These are phyloP conservation scores for Microplitis mediator DNA, from an alignment of 1,140 invertebrate genomes.

Conservation along the genomic window DNA sequence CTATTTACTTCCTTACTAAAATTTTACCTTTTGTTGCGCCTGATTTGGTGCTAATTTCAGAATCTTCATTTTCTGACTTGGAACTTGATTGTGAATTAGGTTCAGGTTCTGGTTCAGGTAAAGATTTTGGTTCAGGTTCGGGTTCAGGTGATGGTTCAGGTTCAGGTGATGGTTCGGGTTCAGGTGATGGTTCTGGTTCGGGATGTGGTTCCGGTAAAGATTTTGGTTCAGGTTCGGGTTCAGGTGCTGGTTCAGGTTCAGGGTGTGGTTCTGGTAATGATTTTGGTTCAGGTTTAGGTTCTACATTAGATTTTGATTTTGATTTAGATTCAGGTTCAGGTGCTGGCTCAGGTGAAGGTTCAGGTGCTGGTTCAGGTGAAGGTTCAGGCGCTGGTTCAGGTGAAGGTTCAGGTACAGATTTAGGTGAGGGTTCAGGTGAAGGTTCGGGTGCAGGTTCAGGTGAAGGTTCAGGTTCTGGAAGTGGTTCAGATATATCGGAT, in stretches of 20 bases:
- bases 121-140: constrained; percentile 52
- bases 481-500: constrained; percentile 45
- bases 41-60: constrained; percentile 34
- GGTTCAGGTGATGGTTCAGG: constrained; percentile 52
- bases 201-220: constrained; percentile 46
- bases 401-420: constrained; percentile 54
- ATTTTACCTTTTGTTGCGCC: constrained; percentile 49
- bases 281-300: constrained; percentile 59
- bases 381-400: constrained; percentile 44
- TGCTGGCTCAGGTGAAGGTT: constrained; percentile 54
- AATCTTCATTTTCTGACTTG: constrained; percentile 44
- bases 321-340: constrained; percentile 48
- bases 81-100: constrained; percentile 55
- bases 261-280: constrained; percentile 50
- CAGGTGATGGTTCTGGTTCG: constrained; percentile 50
- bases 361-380: constrained; percentile 47
- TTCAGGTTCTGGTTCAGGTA: constrained; percentile 58
- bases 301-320: constrained; percentile 53
- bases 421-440: constrained; percentile 47
- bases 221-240: constrained; percentile 53
- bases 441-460: constrained; percentile 45
- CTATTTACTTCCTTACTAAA: constrained; percentile 14
- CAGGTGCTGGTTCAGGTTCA: constrained; percentile 57
- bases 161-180: constrained; percentile 54
- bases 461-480: constrained; percentile 56